Conservation (phyloP, 2,113 vertebrate genomes). For the Etheostoma cragini region DNA sequence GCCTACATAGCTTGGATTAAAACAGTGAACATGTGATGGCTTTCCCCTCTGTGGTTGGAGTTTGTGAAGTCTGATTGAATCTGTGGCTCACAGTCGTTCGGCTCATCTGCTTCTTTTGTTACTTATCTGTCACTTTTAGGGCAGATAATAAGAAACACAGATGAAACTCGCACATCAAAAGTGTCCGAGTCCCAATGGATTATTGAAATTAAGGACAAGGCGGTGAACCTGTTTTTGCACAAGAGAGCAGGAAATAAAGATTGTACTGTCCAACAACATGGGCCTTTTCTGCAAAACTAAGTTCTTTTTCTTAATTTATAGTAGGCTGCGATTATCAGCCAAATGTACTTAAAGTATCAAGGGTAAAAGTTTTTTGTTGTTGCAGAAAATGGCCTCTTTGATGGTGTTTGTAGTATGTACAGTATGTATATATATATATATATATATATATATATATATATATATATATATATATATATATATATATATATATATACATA, state of each 20-base stretch:
- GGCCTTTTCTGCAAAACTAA: neutral
- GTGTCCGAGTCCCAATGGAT: constrained; percentile 2
- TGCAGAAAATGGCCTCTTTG: neutral
- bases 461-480: neutral
- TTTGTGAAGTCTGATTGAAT: constrained; percentile 51
- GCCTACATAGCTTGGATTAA: constrained; percentile 70
- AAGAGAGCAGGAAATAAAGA: neutral
- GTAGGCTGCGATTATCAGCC: neutral
- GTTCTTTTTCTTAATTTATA: neutral
- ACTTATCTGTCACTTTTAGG: constrained; percentile 35
- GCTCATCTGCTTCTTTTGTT: constrained; percentile 23
- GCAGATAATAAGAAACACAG: constrained; percentile 32
- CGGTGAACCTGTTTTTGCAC: constrained; percentile 13
- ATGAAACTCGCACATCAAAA: constrained; percentile 11
- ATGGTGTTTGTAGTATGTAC: neutral
- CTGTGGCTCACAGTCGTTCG: constrained; percentile 19
- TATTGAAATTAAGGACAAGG: constrained; percentile 20
- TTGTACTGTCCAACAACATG: neutral
- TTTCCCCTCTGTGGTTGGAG: constrained; percentile 17
- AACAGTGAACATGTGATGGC: constrained; percentile 16
- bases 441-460: neutral
- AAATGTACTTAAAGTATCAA: neutral
- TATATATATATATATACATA: neutral
- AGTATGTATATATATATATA: too few relatives aligned
- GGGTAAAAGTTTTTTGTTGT: neutral